These are phyloP conservation scores for Colaptes auratus DNA, from an alignment of 2,113 vertebrate species.

Conservation along the genomic window DNA sequence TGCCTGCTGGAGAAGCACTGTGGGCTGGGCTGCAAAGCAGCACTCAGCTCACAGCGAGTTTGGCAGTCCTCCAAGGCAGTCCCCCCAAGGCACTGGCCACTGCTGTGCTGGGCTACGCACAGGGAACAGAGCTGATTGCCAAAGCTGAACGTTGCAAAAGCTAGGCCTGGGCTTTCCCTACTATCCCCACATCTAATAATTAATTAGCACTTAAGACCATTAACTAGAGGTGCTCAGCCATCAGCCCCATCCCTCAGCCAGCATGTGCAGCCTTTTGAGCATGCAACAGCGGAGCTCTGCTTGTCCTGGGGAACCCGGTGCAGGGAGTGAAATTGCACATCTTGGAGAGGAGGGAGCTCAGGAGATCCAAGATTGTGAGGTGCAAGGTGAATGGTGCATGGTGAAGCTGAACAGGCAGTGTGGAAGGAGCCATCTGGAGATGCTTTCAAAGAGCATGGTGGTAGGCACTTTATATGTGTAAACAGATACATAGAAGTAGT, in stretches of 20 bases:
- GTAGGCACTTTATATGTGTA: no score
- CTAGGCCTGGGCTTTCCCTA: neutral
- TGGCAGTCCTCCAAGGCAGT: neutral
- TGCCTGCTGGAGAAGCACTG: neutral
- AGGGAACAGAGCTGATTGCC: neutral
- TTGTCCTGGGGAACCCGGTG: neutral
- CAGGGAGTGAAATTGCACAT: neutral
- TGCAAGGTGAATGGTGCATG: neutral
- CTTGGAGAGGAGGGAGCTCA: neutral
- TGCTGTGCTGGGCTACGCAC: neutral
- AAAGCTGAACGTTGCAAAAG: neutral
- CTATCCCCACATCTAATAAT: neutral
- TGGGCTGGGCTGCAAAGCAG: neutral
- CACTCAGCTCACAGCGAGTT: neutral
- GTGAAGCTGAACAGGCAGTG: neutral
- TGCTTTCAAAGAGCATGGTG: neutral
- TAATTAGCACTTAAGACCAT: neutral
- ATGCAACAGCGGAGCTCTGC: rapidly evolving
- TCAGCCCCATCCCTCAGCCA: neutral
- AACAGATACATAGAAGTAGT: no score
- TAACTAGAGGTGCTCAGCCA: neutral
- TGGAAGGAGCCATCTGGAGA: neutral
- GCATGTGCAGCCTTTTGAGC: neutral
- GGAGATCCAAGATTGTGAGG: neutral
- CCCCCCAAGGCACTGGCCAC: neutral